Evolutionary conservation across 2,797 vertebrate species (phyloP), one percentile per base, ranked within the genome.

Genomic region (Otolemur crassicaudatus): DNA sequence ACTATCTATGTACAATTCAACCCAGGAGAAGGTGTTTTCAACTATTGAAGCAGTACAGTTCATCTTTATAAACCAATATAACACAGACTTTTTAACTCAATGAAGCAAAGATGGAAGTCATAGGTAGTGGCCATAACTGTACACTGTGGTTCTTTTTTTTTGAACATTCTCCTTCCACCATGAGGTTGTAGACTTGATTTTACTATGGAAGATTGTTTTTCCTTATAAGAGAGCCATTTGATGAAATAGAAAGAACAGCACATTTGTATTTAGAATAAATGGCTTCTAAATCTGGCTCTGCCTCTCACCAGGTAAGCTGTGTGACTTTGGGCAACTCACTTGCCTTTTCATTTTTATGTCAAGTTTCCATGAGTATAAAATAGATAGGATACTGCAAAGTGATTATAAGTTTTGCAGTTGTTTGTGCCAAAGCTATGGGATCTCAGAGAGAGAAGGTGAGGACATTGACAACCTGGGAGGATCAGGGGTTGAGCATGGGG

Each of bases 121-220:
- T 73, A 94, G 1, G 10, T 56, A 22, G 22, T 67, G 6, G 37
- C 2, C 14, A 73, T 22, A 85, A 17, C 31, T 87, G 8, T 88
- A 69, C 46, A 49, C 16, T 69, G 1, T 19, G 93, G 1, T 16
- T 73, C 19, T 72, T 72, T 37, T 9, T 8, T 69, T 80, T 83
- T 37, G 6, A 91, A 94, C 20, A 87, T 2, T 75, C 2, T 92
- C 0, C 31, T 83, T 72, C 5, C 0, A 76, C 10, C 1, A 25
- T 63, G 6, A 90, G 11, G 56, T 93, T 85, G 58, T 76, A 63
- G 65, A 75, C 2, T 79, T 83, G 14, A 40, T 94, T 95, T 94
- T 67, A 40, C 72, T 91, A 34, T 34, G 13, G 9, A 94, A 89
- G 79, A 69, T n/a, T 82, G 1, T 0, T 63, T 86, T 49, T 91